Base-by-base conservation (phyloP, 2,888 invertebrate genomes). In the Hofmannophila pseudospretella region DNA sequence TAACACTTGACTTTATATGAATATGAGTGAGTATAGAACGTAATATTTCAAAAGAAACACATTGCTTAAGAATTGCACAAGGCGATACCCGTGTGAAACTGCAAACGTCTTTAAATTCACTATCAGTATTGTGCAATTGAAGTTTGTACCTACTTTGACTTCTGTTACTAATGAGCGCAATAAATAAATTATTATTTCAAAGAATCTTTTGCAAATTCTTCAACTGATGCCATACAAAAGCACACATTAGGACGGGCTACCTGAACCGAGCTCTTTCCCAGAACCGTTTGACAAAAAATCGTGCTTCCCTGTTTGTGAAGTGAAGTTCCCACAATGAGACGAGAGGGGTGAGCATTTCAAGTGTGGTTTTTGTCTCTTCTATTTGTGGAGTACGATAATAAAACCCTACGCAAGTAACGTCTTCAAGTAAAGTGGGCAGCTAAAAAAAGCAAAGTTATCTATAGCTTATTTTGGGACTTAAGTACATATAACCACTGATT, bases 361-460 rank as follows among this genome's bases (percentile, higher is more conserved):
- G 85, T 79, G 78, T 66, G 58, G 70, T 82, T 84, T 85, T 85
- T 85, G 70, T 79, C 69, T 67, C 57, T 64, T 66, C 73, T 77
- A 78, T 78, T 80, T 76, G 71, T 78, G 59, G 68, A 75, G 74
- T 69, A 58, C 61, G 67, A 69, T 78, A 73, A 76, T 72, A 80
- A 77, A 78, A 72, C 58, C 58, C 54, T 62, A 65, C 53, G 67
- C 61, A 72, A 71, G 61, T 58, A 50, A 54, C 47, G 43, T 58
- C 54, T 51, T 43, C 33, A 59, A 56, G 49, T 33, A 42, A 52
- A 43, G 33, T 30, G 36, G 32, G 28, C 33, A 32, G 34, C 34
- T n/a, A n/a, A n/a, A 47, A 47, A 47, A 46, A 48, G 19, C 33
- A 28, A 40, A 41, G 25, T 19, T 36, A 11, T 34, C 34, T 19